Base-by-base conservation (phyloP, 2,888 invertebrate genomes). In the Hoplodrina ambigua region DNA sequence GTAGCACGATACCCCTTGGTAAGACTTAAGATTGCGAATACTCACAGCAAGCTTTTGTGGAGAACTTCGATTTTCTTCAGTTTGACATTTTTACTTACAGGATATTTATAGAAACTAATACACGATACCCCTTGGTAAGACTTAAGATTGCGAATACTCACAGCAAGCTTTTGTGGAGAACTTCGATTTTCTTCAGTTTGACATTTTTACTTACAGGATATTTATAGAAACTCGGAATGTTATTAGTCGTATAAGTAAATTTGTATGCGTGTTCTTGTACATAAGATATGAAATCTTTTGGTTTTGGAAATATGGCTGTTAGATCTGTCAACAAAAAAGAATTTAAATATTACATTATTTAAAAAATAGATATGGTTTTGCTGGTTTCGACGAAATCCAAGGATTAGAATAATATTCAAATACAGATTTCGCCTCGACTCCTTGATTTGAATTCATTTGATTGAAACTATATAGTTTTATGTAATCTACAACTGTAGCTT, bases 291-390 rank as follows among this genome's bases (percentile, higher is more conserved):
- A 88, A 68, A 67, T 91, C 86, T 13, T 80, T 69, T 4, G 91
- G 91, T 33, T 67, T 80, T 0, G 91, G 91, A 50, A 78, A 85
- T 10, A 81, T 58, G 4, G 88, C 87, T 10, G 91, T 90, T 19
- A 90, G 52, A 71, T 84, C 92, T 92, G 80, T 44, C 72, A 13
- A 37, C 0, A 82, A 63, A 56, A n/a, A 61, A 20, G 33, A 60
- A 1, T 44, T 44, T 7, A 25, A 25, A 25, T 25, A 25, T 25
- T 25, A 25, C 2, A 25, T 25, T 25, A 25, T 25, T 25, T 2
- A 25, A 25, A 25, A 2, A 25, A 25, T 25, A 25, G 25, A 25
- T 25, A 25, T 25, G 25, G 25, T 25, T 25, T 25, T 25, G 25
- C 25, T 25, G 25, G 25, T 25, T 2, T 25, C 25, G 25, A 25